Conservation (phyloP, 2,888 invertebrate species). For the Tinea trinotella region DNA sequence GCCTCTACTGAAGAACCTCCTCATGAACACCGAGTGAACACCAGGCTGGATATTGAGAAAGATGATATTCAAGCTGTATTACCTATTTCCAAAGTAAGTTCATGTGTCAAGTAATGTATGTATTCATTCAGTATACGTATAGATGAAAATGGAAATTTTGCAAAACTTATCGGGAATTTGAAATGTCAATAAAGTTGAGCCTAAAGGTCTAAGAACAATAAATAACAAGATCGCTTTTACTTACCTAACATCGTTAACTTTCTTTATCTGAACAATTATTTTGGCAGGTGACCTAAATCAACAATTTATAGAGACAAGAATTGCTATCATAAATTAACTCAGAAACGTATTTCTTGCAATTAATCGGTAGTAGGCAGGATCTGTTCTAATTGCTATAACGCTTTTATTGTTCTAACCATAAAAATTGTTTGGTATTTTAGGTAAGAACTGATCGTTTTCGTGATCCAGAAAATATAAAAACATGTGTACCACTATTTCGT, state of each 20-base stretch:
- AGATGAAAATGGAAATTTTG: not conserved
- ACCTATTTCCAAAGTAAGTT: conserved; percentile 90
- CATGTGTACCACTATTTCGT: no score
- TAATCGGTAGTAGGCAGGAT: conserved; percentile 39
- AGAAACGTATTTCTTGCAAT: conserved; percentile 46
- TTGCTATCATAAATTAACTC: conserved; percentile 46
- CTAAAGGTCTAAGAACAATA: no score
- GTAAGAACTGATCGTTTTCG: no score
- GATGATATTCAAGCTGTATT: conserved; percentile 95
- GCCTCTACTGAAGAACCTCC: conserved; percentile 58
- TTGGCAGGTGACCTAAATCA: conserved; percentile 34
- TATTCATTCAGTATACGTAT: not conserved
- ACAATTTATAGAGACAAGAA: conserved; percentile 53
- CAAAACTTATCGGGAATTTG: no score
- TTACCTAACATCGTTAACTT: not conserved
- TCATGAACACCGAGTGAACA: conserved; percentile 78
- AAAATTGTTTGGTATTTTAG: conserved; percentile 25
- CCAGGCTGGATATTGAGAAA: conserved; percentile 90
- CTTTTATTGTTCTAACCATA: conserved; percentile 47
- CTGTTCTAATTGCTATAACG: conserved; percentile 50
- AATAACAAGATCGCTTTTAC: not conserved
- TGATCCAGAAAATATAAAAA: no score
- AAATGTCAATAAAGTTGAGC: no score
- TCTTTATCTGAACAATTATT: conserved; percentile 17
- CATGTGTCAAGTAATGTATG: no score